phyloP scores from a whole-genome alignment of 1,140 invertebrate species.

The Bombus cullumanus region DNA sequence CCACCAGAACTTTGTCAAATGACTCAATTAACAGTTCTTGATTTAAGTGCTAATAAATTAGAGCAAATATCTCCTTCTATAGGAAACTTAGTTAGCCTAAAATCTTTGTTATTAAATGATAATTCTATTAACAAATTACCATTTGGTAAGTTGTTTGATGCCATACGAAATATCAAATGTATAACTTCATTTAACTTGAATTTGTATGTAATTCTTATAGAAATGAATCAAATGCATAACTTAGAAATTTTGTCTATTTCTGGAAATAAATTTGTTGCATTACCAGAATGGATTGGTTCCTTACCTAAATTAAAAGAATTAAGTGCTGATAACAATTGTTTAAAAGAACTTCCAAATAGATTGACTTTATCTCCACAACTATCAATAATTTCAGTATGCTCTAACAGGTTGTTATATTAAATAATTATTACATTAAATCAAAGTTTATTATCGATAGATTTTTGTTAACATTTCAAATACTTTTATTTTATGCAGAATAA shows the following conservation, averaged over 20 bases:
- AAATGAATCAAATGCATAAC: constrained; percentile 67
- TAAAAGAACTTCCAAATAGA: constrained; percentile 76
- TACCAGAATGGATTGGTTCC: constrained; percentile 76
- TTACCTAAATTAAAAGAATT: constrained; percentile 71
- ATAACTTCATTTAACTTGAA: constrained; percentile 20
- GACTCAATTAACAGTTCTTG: constrained; percentile 68
- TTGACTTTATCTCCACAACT: constrained; percentile 71
- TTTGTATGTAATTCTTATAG: constrained; percentile 51
- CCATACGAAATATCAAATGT: background rate
- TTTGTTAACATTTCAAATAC: constrained; percentile 10
- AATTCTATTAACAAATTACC: constrained; percentile 71
- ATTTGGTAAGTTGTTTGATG: constrained; percentile 58
- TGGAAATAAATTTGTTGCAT: constrained; percentile 69
- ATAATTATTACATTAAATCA: constrained; percentile 12
- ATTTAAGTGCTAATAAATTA: constrained; percentile 73
- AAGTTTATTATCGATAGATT: constrained; percentile 14
- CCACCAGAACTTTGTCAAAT: constrained; percentile 68
- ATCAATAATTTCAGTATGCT: constrained; percentile 72
- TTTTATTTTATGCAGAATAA: constrained; percentile 44
- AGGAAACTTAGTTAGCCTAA: constrained; percentile 62
- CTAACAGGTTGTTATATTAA: constrained; percentile 67
- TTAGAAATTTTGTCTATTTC: constrained; percentile 71
- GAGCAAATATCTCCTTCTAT: constrained; percentile 64
- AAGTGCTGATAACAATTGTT: constrained; percentile 72
- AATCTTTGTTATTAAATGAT: constrained; percentile 68